phyloP scores from a whole-genome alignment of 2,113 vertebrate genomes.

The Chrysochloris asiatica region DNA sequence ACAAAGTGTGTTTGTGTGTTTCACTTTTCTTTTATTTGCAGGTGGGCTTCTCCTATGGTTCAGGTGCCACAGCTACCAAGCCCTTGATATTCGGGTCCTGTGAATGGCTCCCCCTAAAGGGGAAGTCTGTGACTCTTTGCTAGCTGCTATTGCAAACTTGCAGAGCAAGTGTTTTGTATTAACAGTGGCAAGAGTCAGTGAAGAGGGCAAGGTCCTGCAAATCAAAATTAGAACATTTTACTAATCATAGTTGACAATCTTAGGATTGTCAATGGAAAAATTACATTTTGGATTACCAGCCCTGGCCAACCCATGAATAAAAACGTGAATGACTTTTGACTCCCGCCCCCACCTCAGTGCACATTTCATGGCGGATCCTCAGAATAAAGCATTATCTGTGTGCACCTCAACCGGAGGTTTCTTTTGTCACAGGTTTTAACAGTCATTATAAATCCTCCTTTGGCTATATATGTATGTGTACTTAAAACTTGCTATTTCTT shows the following conservation, averaged over 20 bases:
- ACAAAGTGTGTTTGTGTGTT: conserved; percentile 81
- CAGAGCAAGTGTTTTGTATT: conserved; percentile 54
- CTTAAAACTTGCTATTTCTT: conserved; percentile 65
- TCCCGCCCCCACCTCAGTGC: not conserved
- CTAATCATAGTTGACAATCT: conserved; percentile 47
- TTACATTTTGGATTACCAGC: conserved; percentile 54
- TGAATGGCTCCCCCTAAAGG: conserved; percentile 25
- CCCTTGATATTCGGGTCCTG: conserved; percentile 50
- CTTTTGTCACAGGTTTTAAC: conserved; percentile 89
- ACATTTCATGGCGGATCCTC: conserved; percentile 45
- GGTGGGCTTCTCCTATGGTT: conserved; percentile 87
- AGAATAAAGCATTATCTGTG: conserved; percentile 80
- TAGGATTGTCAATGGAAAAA: conserved; percentile 67
- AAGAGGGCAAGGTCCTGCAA: conserved; percentile 70
- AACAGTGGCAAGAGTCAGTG: conserved; percentile 66
- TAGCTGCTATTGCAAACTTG: conserved; percentile 72
- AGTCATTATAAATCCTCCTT: conserved; percentile 77
- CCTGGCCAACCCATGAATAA: conserved; percentile 56
- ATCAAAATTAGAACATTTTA: conserved; percentile 69
- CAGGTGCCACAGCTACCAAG: conserved; percentile 87
- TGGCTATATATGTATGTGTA: conserved; percentile 59
- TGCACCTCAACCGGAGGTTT: conserved; percentile 87
- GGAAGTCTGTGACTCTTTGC: conserved; percentile 58
- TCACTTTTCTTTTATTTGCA: conserved; percentile 87
- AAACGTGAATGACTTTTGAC: not conserved